Evolutionary conservation across 2,113 vertebrate genomes (phyloP).

Genomic region (Lophura nycthemera): DNA sequence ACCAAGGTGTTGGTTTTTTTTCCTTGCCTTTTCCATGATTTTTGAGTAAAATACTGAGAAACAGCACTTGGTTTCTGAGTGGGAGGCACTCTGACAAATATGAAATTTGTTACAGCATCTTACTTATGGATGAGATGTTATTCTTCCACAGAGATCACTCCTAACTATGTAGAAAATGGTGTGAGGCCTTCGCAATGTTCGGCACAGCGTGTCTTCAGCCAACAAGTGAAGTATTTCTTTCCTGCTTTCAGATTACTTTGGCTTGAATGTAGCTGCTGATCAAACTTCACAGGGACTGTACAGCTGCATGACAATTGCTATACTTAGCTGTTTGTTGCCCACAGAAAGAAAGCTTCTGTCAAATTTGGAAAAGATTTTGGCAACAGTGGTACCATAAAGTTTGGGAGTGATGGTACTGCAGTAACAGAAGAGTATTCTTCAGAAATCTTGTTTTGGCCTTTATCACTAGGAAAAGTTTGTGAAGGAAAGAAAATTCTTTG

Average conservation of each 20-base stretch:
- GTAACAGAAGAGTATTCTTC: not conserved
- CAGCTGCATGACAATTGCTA: not conserved
- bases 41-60: not conserved
- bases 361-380: not conserved
- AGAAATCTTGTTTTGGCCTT: not conserved
- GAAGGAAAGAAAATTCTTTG: not conserved
- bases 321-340: not conserved
- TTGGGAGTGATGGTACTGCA: not conserved
- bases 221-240: not conserved
- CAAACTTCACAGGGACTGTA: not conserved
- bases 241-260: constrained; percentile 11
- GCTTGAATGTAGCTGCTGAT: not conserved
- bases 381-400: not conserved
- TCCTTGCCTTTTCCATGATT: not conserved
- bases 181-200: not conserved
- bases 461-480: not conserved
- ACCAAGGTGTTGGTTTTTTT: not conserved
- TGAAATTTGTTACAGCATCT: not conserved
- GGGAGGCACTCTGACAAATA: not conserved
- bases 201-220: not conserved
- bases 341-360: not conserved
- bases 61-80: not conserved
- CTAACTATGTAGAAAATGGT: not conserved
- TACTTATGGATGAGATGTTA: not conserved
- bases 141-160: not conserved